Conservation (phyloP, 1,140 invertebrate genomes). For the Bombus confusus region DNA sequence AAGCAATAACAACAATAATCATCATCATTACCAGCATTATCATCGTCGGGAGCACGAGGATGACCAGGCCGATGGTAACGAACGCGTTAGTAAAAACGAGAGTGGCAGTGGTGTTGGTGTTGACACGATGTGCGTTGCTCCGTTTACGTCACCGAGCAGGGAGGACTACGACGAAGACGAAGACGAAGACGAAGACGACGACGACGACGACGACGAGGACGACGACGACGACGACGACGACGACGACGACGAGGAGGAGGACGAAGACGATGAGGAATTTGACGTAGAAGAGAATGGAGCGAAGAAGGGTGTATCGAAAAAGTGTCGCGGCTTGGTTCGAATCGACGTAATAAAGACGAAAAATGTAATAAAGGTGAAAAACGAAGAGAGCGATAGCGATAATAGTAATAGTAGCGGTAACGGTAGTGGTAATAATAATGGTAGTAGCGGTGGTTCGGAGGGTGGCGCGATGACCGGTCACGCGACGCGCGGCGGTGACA, state of each 20-base stretch:
- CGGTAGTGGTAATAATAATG: conserved; percentile 35
- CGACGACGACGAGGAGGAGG: neutral
- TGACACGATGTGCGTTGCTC: conserved; percentile 29
- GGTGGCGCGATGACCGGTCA: conserved; percentile 53
- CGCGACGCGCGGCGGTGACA: conserved; percentile 51
- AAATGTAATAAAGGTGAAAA: conserved; percentile 16
- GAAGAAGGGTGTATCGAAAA: conserved; percentile 31
- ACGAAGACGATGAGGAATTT: neutral
- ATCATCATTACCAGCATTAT: conserved; percentile 13
- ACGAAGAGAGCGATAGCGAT: conserved; percentile 10
- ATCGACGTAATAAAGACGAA: conserved; percentile 21
- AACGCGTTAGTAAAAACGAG: conserved; percentile 38
- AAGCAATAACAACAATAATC: neutral
- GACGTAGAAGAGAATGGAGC: conserved; percentile 28
- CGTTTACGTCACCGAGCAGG: conserved; percentile 33
- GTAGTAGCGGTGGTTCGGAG: conserved; percentile 34
- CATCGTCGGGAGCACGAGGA: conserved; percentile 5
- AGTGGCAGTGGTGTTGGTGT: conserved; percentile 13
- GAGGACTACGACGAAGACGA: conserved; percentile 42
- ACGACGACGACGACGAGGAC: neutral
- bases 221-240: conserved; percentile 45
- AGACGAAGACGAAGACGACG: conserved; percentile 46
- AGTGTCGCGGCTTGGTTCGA: conserved; percentile 27
- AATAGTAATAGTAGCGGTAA: conserved; percentile 7
- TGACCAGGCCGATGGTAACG: neutral